phyloP scores from a whole-genome alignment of 92 coral and sea anemone genomes.

The Zoanthus sociatus region DNA sequence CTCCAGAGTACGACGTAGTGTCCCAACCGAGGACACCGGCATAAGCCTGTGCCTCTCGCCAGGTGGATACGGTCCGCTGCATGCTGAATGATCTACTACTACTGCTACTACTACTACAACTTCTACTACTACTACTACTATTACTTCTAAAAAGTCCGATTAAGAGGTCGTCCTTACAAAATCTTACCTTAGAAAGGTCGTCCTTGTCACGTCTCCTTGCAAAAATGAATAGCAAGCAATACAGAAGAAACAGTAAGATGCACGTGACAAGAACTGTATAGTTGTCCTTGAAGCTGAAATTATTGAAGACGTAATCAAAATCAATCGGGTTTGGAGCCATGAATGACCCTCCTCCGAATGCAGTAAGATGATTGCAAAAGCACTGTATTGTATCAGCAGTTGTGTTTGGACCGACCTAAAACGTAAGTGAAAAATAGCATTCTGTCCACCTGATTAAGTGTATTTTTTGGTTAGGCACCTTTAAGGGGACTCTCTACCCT shows the following conservation, averaged over 20 bases:
- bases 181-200: constrained; percentile 69
- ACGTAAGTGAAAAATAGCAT: neutral
- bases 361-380: constrained; percentile 85
- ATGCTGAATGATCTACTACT: too few relatives aligned
- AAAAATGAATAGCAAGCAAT: constrained; percentile 63
- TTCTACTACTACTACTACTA: too few relatives aligned
- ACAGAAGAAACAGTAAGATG: constrained; percentile 67
- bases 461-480: neutral
- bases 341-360: constrained; percentile 80
- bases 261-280: constrained; percentile 78
- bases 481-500: too few relatives aligned
- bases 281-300: constrained; percentile 74
- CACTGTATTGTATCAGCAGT: constrained; percentile 70
- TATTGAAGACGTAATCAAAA: constrained; percentile 69
- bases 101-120: too few relatives aligned
- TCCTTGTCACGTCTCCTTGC: constrained; percentile 76
- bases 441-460: neutral
- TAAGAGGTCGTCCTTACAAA: too few relatives aligned
- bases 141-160: too few relatives aligned
- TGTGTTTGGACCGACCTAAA: constrained; percentile 82
- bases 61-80: too few relatives aligned
- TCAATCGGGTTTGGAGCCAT: constrained; percentile 83
- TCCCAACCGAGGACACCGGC: too few relatives aligned
- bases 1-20: too few relatives aligned
- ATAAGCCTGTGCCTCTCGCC: too few relatives aligned